Conservation (phyloP, 1,140 invertebrate species). For the Scaptomyza pallida region DNA sequence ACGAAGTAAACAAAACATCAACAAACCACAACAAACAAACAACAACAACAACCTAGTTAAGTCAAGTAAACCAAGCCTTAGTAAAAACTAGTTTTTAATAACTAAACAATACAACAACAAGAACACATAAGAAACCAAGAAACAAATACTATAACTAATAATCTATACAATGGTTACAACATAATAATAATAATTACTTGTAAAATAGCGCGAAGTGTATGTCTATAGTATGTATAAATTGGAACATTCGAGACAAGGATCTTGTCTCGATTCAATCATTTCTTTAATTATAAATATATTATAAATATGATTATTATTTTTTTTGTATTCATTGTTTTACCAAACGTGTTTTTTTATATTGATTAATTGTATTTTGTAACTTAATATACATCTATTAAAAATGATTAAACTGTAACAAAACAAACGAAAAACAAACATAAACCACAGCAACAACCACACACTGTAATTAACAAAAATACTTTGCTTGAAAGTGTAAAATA, state of each 20-base stretch:
- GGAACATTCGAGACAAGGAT: conserved; percentile 2
- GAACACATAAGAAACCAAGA: conserved; percentile 21
- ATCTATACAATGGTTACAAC: conserved; percentile 55
- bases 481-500: conserved; percentile 79
- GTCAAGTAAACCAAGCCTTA: conserved; percentile 79
- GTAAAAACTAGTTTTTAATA: conserved; percentile 77
- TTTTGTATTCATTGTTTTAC: conserved; percentile 47
- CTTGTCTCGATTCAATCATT: conserved; percentile 52
- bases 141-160: conserved; percentile 49
- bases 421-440: conserved; percentile 31
- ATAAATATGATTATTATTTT: too few species aligned
- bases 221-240: conserved; percentile 18
- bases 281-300: conserved; percentile 48
- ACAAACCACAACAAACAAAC: too few species aligned
- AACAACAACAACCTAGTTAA: conserved; percentile 70
- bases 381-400: conserved; percentile 39
- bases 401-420: conserved; percentile 60
- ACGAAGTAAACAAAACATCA: conserved; percentile 39
- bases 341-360: conserved; percentile 59
- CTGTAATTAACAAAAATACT: conserved; percentile 76
- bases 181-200: conserved; percentile 65
- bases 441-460: conserved; percentile 49
- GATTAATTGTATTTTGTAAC: conserved; percentile 48
- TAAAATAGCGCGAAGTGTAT: conserved; percentile 64
- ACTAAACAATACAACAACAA: conserved; percentile 39